Percentiles rank a stretch among this genome's conserved stretches.
Conservation (phyloP, 37 sponge, comb jelly and placozoan genomes). For the Axinella damicornis region DNA sequence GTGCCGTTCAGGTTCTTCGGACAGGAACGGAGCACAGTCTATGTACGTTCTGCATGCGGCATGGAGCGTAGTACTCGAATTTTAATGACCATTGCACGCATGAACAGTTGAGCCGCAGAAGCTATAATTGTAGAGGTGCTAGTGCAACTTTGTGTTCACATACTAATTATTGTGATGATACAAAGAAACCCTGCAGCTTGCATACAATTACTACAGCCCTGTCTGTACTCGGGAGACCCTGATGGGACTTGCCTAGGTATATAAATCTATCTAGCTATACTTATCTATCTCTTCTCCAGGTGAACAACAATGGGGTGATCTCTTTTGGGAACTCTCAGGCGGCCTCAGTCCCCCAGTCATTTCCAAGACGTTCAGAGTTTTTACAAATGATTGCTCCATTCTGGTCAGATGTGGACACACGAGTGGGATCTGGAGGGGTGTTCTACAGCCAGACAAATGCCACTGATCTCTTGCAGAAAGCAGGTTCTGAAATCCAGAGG, state of each 20-base stretch:
- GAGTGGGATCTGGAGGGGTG: background rate
- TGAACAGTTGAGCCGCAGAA: background rate
- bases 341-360: background rate
- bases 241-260: no score
- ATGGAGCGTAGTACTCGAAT: background rate
- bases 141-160: no score
- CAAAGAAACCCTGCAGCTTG: no score
- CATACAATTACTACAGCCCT: no score
- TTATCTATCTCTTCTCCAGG: no score
- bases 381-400: slow-evolving; percentile 20
- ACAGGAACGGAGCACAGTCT: background rate
- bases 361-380: background rate
- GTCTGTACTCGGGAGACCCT: no score
- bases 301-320: slow-evolving; percentile 23
- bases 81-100: background rate
- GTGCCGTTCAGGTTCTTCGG: slow-evolving; percentile 6
- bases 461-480: background rate
- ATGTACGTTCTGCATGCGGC: background rate
- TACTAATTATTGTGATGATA: no score
- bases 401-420: slow-evolving; percentile 9
- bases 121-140: no score
- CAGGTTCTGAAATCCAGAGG: background rate
- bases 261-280: no score
- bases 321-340: background rate
- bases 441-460: slow-evolving; percentile 9